phyloP scores from a whole-genome alignment of 1,140 invertebrate genomes.

The Drosophila mayri region DNA sequence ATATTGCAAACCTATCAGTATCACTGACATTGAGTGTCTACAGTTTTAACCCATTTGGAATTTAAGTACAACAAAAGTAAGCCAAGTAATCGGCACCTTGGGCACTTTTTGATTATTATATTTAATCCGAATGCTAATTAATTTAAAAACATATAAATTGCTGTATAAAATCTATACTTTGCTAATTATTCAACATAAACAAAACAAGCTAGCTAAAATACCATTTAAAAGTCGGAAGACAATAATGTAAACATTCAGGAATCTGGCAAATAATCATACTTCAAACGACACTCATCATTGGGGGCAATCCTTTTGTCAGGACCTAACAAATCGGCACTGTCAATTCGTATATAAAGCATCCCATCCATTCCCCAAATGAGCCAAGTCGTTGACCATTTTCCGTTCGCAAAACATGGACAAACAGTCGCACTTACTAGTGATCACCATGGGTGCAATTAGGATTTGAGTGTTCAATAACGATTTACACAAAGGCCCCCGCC shows the following conservation, averaged over 20 bases:
- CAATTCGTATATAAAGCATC: slow-evolving; percentile 23
- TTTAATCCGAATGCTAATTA: background rate
- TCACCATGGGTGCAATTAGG: slow-evolving; percentile 74
- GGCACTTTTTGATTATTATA: background rate
- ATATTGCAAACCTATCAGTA: background rate
- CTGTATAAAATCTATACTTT: too few relatives aligned
- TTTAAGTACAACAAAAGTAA: background rate
- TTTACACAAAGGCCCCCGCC: slow-evolving; percentile 57
- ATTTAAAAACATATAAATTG: too few relatives aligned
- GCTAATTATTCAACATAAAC: background rate
- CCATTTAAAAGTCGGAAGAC: background rate
- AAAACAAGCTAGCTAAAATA: background rate
- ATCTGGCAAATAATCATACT: slow-evolving; percentile 5
- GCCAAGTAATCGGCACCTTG: background rate
- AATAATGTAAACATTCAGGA: background rate
- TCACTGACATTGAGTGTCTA: background rate
- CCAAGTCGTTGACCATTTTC: slow-evolving; percentile 55
- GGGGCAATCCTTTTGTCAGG: slow-evolving; percentile 37
- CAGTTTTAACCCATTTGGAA: background rate
- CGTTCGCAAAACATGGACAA: slow-evolving; percentile 41
- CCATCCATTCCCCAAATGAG: slow-evolving; percentile 26
- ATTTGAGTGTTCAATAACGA: slow-evolving; percentile 80
- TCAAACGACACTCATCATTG: slow-evolving; percentile 22
- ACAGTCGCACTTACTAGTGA: slow-evolving; percentile 52
- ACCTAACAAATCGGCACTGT: slow-evolving; percentile 64